Base-by-base conservation (phyloP, 2,113 vertebrate species). In the Scomber colias region DNA sequence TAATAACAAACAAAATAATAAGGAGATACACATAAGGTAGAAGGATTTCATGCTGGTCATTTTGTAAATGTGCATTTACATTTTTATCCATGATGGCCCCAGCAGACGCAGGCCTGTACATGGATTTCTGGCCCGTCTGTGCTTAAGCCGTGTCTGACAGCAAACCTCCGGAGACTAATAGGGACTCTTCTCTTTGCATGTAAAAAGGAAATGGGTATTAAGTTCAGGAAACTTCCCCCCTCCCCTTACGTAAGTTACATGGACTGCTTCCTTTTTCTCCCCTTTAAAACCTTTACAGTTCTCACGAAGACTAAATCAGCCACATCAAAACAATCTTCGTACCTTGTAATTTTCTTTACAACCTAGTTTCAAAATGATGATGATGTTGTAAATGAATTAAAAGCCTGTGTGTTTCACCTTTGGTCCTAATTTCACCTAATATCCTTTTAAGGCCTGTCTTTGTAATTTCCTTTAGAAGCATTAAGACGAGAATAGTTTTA, bases 191-290 rank as follows among this genome's bases (percentile, higher is more conserved):
- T 68, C 46, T 46, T 30, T 64, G 57, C 55, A 49, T 77, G 75
- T 82, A 59, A 72, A 84, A 84, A 65, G 64, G 46, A 80, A 82
- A 67, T 68, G 56, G 19, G 60, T 64, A 73, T 75, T 69, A 78
- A 65, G 12, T 68, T 62, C 44, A 75, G 75, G 74, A 77, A 82
- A 80, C 68, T 19, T 53, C 49, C 15, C 51, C 24, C 31, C 46
- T 16, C 51, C 24, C 31, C 46, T 16, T 45, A 11, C 83, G 15
- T 48, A 45, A n/a, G 0, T 57, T 57, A 56, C 57, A 75, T 72
- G 19, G 27, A 54, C 48, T 68, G 48, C 44, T 16, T 8, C 21
- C 40, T 59, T 70, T 75, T 82, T 66, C 48, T 64, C 16, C 49
- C 24, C 46, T 61, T 16, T 40, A 35, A 27, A 64, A 75, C 31